Evolutionary conservation across 2,113 vertebrate species (phyloP).

Genomic region (Ctenodactylus gundi): DNA sequence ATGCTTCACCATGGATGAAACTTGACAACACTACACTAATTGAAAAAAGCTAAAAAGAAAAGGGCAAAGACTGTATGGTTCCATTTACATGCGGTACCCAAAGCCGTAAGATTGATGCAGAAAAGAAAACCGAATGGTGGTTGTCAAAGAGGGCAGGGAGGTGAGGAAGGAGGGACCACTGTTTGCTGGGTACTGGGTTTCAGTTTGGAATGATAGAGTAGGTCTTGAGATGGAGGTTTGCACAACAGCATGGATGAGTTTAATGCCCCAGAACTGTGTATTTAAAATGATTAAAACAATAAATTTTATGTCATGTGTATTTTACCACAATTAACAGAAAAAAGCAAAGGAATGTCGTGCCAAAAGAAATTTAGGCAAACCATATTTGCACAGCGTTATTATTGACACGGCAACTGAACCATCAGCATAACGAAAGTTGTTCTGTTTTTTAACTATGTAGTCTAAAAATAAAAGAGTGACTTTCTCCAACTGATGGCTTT

Average conservation of each 20-base stretch:
- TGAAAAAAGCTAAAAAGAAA: not conserved
- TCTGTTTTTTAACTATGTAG: not conserved
- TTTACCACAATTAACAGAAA: not conserved
- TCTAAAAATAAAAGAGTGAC: constrained; percentile 10
- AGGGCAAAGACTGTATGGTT: not conserved
- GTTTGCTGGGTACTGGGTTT: not conserved
- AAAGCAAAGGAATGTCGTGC: not conserved
- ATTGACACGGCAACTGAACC: not conserved
- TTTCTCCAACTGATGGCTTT: not conserved
- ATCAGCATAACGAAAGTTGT: not conserved
- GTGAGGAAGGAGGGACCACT: too few relatives aligned
- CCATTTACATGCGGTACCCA: not conserved
- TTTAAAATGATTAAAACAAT: not conserved
- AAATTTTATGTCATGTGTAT: not conserved
- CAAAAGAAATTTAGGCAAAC: not conserved
- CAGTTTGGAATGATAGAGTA: too few relatives aligned
- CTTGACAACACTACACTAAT: not conserved
- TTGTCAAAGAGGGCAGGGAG: too few relatives aligned
- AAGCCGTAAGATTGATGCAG: not conserved
- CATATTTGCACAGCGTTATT: not conserved
- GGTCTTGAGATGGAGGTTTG: not conserved
- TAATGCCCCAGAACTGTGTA: not conserved
- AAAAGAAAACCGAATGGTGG: not conserved
- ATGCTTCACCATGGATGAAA: not conserved
- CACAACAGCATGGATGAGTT: not conserved